Evolutionary conservation across 37 sponge, comb jelly and placozoan species (phyloP).

Genomic region (Corticium candelabrum): DNA sequence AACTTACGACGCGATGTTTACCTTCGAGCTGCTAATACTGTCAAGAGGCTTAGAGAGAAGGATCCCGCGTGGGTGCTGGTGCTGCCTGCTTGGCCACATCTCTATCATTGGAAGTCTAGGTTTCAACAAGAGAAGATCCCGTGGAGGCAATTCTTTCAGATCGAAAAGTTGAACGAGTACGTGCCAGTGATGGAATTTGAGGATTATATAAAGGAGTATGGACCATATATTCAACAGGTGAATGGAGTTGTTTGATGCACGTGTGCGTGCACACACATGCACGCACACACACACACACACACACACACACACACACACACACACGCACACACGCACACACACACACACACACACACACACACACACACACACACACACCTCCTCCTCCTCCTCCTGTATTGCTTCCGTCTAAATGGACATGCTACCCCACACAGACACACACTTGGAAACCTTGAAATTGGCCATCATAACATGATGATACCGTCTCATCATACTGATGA

Average conservation of each 20-base stretch:
- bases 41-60: conserved; percentile 26
- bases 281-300: conserved; percentile 5
- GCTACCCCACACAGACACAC: too few relatives aligned
- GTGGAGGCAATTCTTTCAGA: conserved; percentile 74
- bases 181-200: conserved; percentile 53
- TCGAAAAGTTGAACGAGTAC: conserved; percentile 30
- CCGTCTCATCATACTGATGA: too few relatives aligned
- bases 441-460: too few relatives aligned
- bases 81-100: conserved; percentile 80
- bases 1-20: conserved; percentile 83
- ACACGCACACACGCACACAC: not conserved
- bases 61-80: conserved; percentile 66
- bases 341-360: conserved; percentile 2
- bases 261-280: not conserved
- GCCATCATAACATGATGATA: too few relatives aligned
- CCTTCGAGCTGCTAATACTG: conserved; percentile 61
- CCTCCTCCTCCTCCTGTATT: too few relatives aligned
- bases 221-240: conserved; percentile 38
- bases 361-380: conserved; percentile 1
- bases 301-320: conserved; percentile 5
- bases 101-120: conserved; percentile 78
- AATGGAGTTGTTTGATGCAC: too few relatives aligned
- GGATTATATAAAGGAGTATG: conserved; percentile 26
- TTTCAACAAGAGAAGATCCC: conserved; percentile 21
- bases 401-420: too few relatives aligned